Percentiles rank a stretch among this genome's conserved stretches.
These are phyloP conservation scores for Caenorhabditis japonica DNA, from an alignment of 2,888 invertebrate species.

Conservation along the genomic window DNA sequence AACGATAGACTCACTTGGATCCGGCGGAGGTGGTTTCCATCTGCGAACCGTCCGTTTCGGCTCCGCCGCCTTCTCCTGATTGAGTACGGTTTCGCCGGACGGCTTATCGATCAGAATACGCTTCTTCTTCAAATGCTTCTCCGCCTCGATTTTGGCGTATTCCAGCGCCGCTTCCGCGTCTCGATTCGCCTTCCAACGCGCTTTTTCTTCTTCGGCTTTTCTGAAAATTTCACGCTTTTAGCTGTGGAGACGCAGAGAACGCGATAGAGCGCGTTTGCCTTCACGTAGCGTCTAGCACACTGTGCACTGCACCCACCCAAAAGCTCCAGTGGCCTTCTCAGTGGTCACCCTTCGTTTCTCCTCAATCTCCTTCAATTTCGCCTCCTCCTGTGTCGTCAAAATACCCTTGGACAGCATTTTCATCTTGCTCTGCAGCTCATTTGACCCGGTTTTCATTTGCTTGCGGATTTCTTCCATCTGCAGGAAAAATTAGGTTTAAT, in stretches of 20 bases:
- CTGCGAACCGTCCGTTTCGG: conserved; percentile 64
- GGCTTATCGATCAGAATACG: conserved; percentile 42
- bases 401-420: conserved; percentile 61
- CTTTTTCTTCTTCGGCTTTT: conserved; percentile 71
- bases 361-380: conserved; percentile 51
- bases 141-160: conserved; percentile 55
- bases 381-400: conserved; percentile 52
- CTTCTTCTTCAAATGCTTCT: conserved; percentile 56
- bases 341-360: conserved; percentile 49
- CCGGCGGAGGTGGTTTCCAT: conserved; percentile 56
- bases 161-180: conserved; percentile 66
- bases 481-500: conserved; percentile 2
- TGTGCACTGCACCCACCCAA: conserved; percentile 47
- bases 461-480: conserved; percentile 75
- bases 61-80: conserved; percentile 49
- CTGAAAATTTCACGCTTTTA: conserved; percentile 43
- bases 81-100: conserved; percentile 25
- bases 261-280: too few species aligned
- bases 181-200: conserved; percentile 65
- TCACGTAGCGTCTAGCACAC: too few species aligned
- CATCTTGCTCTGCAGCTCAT: conserved; percentile 66
- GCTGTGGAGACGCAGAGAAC: too few species aligned
- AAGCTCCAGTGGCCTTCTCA: conserved; percentile 51
- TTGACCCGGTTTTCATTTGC: conserved; percentile 72
- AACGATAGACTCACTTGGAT: conserved; percentile 52